These are phyloP conservation scores for Cydia pomonella DNA, from an alignment of 1,140 invertebrate species.

Conservation along the genomic window DNA sequence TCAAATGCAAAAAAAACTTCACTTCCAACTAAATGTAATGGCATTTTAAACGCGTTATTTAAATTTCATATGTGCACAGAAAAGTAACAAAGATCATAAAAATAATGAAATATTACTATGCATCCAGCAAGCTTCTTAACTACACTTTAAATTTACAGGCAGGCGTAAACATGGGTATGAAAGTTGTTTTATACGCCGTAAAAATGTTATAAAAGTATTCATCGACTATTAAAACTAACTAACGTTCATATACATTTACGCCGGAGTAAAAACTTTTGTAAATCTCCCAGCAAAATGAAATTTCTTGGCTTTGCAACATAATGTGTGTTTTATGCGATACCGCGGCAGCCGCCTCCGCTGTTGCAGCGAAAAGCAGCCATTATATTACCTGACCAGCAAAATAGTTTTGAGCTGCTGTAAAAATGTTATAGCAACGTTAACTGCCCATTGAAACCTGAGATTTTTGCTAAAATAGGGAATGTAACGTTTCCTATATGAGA, in stretches of 20 bases:
- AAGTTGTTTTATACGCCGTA: neutral
- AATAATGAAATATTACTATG: neutral
- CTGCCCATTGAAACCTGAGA: neutral
- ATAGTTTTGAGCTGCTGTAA: neutral
- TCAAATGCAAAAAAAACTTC: no score
- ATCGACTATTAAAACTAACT: neutral
- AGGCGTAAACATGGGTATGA: neutral
- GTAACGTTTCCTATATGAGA: no score
- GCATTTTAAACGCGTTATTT: no score
- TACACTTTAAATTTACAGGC: neutral
- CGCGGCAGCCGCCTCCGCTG: neutral
- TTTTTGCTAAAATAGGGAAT: neutral
- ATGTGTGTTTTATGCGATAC: neutral
- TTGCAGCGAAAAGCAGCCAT: neutral
- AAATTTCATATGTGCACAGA: neutral
- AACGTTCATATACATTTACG: neutral
- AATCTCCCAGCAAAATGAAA: neutral
- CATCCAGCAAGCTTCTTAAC: neutral
- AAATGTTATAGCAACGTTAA: neutral
- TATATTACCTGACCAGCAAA: neutral
- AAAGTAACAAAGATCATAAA: neutral
- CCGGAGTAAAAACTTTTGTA: neutral
- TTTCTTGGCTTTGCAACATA: neutral
- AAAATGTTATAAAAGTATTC: conserved; percentile 2
- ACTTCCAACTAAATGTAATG: no score